A percentile compares a stretch with the other conserved stretches of the same genome.
phyloP scores from a whole-genome alignment of 2,888 invertebrate genomes.

The Lasius platythorax region DNA sequence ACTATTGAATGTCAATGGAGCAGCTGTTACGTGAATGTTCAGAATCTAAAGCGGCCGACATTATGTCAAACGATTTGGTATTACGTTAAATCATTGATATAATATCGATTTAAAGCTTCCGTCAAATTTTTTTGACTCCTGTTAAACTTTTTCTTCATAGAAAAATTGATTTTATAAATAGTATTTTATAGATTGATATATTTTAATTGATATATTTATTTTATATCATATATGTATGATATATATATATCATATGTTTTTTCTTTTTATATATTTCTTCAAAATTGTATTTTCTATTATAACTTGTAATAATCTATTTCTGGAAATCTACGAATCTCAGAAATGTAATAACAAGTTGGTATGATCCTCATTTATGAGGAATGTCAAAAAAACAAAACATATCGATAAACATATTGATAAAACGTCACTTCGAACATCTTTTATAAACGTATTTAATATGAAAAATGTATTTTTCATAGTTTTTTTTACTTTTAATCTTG shows the following conservation, averaged over 20 bases:
- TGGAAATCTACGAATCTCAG: not conserved
- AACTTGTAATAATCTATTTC: not conserved
- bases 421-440: too few relatives aligned
- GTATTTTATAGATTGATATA: not conserved
- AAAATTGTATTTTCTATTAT: not conserved
- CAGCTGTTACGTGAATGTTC: slow-evolving; percentile 44
- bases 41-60: slow-evolving; percentile 58
- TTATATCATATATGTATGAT: too few relatives aligned
- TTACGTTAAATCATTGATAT: slow-evolving; percentile 17
- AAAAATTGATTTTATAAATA: not conserved
- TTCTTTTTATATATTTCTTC: not conserved
- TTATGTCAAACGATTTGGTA: slow-evolving; percentile 59
- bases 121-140: not conserved
- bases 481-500: too few relatives aligned
- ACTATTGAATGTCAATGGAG: slow-evolving; percentile 59
- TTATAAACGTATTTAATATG: too few relatives aligned
- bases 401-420: too few relatives aligned
- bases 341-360: not conserved
- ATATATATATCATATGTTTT: not conserved
- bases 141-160: not conserved
- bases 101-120: slow-evolving; percentile 19
- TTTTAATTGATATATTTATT: too few relatives aligned
- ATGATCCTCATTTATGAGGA: too few relatives aligned
- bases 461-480: too few relatives aligned
- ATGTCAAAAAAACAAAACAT: too few relatives aligned